Base-by-base conservation (phyloP, 2,888 invertebrate species). In the Marronus borbonicus region DNA sequence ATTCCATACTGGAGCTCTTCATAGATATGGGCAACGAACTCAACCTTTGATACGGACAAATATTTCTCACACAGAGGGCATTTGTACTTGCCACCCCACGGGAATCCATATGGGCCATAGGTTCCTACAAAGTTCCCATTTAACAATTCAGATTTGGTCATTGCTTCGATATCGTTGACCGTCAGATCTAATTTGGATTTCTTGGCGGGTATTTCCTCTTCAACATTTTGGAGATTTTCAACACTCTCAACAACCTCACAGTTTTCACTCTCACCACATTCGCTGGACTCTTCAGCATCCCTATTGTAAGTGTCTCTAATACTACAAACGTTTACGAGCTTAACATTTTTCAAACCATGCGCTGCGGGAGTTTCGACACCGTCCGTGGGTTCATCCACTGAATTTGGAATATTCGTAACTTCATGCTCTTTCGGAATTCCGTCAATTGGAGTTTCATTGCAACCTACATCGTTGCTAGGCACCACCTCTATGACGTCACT, bases 11-110 rank as follows among this genome's bases (percentile, higher is more conserved):
- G 90, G 36, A 94, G 88, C 83, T 94, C 94, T 83, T 92, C 91
- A 83, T 90, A 93, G 74, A 94, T 86, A 88, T 94, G 94, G 52
- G 91, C 91, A 75, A 91, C 90, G 89, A 94, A 92, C n/a, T 91
- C 91, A 4, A 90, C 90, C 28, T 89, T 89, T 31, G 89, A 90
- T 72, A 90, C 91, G 0, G 92, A 91, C 55, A 89, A 90, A 80
- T 92, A 92, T 28, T 89, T 88, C 28, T 88, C 89, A 82, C 94
- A 95, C 70, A 92, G 86, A 0, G 93, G 91, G 84, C 94, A 94
- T 76, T 89, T 90, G 83, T 89, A 93, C 78, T 89, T 89, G 52
- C 90, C 89, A 0, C 91, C 91, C 44, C 90, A 88, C 0, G 93
- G 92, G 28, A 89, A 89, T 39, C 93, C 90, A 69, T 87, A 88